Conservation (phyloP, 2,113 vertebrate species). For the Scartelaos histophorus region DNA sequence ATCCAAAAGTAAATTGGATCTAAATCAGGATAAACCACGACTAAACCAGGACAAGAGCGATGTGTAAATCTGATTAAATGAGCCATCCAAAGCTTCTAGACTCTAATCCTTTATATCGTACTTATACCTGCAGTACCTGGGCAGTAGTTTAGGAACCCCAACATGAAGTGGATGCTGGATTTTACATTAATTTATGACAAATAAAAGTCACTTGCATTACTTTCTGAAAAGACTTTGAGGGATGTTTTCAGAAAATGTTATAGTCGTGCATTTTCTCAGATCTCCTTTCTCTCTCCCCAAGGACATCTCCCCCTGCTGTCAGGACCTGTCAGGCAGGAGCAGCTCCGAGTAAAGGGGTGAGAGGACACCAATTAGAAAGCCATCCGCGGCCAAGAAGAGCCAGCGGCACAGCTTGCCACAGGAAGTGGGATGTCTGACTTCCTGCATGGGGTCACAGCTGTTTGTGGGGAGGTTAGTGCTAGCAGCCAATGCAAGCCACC, state of each 20-base stretch:
- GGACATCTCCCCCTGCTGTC: slow-evolving; percentile 91
- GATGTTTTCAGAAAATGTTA: slow-evolving; percentile 72
- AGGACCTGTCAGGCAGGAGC: slow-evolving; percentile 90
- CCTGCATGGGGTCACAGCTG: slow-evolving; percentile 89
- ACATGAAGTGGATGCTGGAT: not conserved
- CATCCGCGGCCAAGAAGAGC: slow-evolving; percentile 85
- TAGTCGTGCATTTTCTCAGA: slow-evolving; percentile 83
- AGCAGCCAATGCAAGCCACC: slow-evolving; percentile 69
- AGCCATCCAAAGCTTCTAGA: not conserved
- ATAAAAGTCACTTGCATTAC: slow-evolving; percentile 67
- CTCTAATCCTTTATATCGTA: not conserved
- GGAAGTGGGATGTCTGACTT: slow-evolving; percentile 84
- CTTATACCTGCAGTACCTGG: no score
- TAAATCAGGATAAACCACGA: not conserved
- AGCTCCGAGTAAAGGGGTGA: slow-evolving; percentile 88
- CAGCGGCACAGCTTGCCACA: slow-evolving; percentile 89
- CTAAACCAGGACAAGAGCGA: not conserved
- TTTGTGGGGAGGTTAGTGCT: slow-evolving; percentile 79
- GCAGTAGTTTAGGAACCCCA: not conserved
- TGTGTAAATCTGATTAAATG: not conserved
- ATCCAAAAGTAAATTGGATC: not conserved
- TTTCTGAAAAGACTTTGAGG: slow-evolving; percentile 75
- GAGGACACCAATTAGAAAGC: slow-evolving; percentile 97
- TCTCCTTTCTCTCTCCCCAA: slow-evolving; percentile 84
- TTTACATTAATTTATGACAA: slow-evolving; percentile 24